Conservation (phyloP, 1,140 invertebrate genomes). For the Agrilus planipennis region DNA sequence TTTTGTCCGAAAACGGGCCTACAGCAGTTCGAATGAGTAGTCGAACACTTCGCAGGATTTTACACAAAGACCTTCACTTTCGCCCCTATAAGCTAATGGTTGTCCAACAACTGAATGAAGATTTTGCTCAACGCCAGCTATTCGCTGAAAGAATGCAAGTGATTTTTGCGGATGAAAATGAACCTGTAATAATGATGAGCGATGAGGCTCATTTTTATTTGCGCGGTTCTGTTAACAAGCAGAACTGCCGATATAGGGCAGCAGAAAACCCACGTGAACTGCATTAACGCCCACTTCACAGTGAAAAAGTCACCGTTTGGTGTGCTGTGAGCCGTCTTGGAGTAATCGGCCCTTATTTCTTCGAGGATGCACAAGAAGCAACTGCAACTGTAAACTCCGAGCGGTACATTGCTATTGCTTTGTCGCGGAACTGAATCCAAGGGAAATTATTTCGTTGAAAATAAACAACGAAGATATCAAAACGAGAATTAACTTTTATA, state of each 20-base stretch:
- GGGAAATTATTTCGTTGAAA: too few species aligned
- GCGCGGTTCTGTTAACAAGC: slow-evolving; percentile 17
- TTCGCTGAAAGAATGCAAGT: slow-evolving; percentile 8
- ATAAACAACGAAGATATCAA: too few species aligned
- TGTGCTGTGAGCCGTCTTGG: slow-evolving; percentile 7
- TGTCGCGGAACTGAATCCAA: too few species aligned
- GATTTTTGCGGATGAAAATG: slow-evolving; percentile 6
- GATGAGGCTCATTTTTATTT: slow-evolving; percentile 17
- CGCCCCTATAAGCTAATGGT: neutral
- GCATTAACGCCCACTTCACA: slow-evolving; percentile 9
- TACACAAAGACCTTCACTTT: slow-evolving; percentile 5
- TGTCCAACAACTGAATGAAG: slow-evolving; percentile 1
- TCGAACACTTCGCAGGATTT: slow-evolving; percentile 4
- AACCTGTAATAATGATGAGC: slow-evolving; percentile 7
- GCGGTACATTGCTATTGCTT: neutral
- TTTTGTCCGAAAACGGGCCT: slow-evolving; percentile 5
- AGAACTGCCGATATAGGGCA: slow-evolving; percentile 15
- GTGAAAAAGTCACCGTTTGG: slow-evolving; percentile 11
- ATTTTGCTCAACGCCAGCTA: neutral
- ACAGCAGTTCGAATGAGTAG: slow-evolving; percentile 1
- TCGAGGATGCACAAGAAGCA: slow-evolving; percentile 3
- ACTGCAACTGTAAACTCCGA: neutral
- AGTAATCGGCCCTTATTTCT: slow-evolving; percentile 12
- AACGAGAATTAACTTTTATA: too few species aligned
- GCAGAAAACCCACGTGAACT: slow-evolving; percentile 13